Base-by-base conservation (phyloP, 2,797 vertebrate species). In the Oreochromis mossambicus region DNA sequence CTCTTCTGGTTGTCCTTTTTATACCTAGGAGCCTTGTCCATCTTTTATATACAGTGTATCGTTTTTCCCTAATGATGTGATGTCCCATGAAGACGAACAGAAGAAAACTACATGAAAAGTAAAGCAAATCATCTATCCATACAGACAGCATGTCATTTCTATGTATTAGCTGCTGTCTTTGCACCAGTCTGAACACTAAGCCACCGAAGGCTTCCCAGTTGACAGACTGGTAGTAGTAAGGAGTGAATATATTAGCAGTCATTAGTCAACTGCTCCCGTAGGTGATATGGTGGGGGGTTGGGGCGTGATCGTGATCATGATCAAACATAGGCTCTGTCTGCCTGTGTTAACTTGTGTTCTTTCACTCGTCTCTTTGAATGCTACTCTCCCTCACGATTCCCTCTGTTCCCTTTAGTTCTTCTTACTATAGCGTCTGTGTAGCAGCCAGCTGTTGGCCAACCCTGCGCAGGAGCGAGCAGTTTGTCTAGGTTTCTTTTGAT, bases 161-260 rank as follows among this genome's bases (percentile, higher is more conserved):
- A 21, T 84, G 87, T 54, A 36, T 43, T 76, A 70, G 78, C 78
- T 24, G 61, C 50, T 68, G 77, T 24, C 36, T 66, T 55, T 84
- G 52, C 55, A 17, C 58, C 52, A 77, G 87, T 89, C 84, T 89
- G 87, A 83, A 87, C 84, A 85, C 15, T 68, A 43, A 79, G 79
- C 78, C 83, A 80, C 61, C 1, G 51, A 78, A 51, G 75, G 77
- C 70, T 86, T 88, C 88, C 81, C 78, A 79, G 88, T 77, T 88
- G 92, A 94, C 92, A 91, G 89, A 85, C 87, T 86, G 89, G 84
- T 85, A 73, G 90, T 91, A 90, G 91, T 89, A 88, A 88, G 88
- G 88, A 90, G 81, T 87, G 93, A 94, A 94, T 93, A 89, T 88
- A 94, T 95, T 93, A 94, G 84, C 89, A 78, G 63, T 85, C 86